phyloP scores from a whole-genome alignment of 2,797 vertebrate genomes.

The Alectoris magna region DNA sequence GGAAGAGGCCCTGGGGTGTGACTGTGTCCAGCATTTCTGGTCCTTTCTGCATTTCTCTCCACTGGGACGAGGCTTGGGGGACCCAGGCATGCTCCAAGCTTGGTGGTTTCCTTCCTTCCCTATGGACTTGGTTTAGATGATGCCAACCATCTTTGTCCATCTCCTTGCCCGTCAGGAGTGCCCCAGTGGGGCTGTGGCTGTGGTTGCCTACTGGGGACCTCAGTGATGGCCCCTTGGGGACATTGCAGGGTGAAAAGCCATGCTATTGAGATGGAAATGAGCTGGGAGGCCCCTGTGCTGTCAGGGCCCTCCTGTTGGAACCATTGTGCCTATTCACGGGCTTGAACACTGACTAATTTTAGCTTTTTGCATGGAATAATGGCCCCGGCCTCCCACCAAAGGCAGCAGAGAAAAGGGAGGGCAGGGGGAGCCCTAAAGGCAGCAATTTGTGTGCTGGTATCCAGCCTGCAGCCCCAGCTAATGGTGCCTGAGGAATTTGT shows the following conservation, averaged over 20 bases:
- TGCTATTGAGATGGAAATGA: slow-evolving; percentile 73
- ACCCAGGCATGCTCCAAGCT: not conserved
- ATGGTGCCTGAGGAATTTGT: slow-evolving; percentile 37
- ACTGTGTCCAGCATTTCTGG: not conserved
- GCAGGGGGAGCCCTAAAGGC: not conserved
- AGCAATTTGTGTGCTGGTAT: not conserved
- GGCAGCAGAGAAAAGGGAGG: not conserved
- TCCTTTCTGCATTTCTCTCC: not conserved
- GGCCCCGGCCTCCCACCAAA: not conserved
- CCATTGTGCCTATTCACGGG: slow-evolving; percentile 56
- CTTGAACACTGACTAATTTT: slow-evolving; percentile 66
- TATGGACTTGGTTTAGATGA: not conserved
- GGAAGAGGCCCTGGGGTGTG: not conserved
- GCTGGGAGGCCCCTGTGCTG: slow-evolving; percentile 45
- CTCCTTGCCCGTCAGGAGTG: not conserved
- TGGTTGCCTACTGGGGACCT: not conserved
- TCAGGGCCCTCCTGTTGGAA: slow-evolving; percentile 35
- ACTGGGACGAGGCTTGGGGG: not conserved
- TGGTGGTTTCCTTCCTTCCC: not conserved
- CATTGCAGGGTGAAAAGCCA: not conserved
- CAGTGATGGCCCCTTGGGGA: not conserved
- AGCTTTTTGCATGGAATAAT: slow-evolving; percentile 62
- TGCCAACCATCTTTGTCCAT: not conserved
- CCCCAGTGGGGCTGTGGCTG: not conserved
- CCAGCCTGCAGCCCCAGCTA: slow-evolving; percentile 24